Conservation (phyloP, 2,113 vertebrate species). For the Trinectes maculatus region DNA sequence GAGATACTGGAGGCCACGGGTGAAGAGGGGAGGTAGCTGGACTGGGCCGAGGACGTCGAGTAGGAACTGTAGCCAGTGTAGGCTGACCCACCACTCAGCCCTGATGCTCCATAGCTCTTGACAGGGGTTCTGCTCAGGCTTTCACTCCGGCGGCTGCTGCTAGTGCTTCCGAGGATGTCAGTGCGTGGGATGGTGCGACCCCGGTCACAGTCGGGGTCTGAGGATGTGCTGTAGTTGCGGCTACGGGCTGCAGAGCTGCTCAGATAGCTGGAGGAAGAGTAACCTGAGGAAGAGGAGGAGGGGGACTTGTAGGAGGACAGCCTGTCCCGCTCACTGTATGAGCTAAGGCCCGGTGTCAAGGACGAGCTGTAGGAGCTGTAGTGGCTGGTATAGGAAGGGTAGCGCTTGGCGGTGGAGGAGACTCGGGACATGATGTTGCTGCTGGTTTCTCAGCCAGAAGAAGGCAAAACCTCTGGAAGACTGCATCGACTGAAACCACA, state of each 20-base stretch:
- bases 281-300: constrained; percentile 72
- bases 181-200: constrained; percentile 85
- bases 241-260: constrained; percentile 76
- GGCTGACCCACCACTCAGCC: constrained; percentile 83
- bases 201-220: constrained; percentile 79
- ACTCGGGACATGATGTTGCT: constrained; percentile 92
- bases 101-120: constrained; percentile 71
- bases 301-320: constrained; percentile 75
- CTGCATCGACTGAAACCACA: constrained; percentile 87
- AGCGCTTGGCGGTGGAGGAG: constrained; percentile 94
- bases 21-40: constrained; percentile 84
- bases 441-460: constrained; percentile 82
- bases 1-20: constrained; percentile 69
- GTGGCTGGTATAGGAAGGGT: constrained; percentile 85
- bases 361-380: constrained; percentile 89
- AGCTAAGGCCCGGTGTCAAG: constrained; percentile 82
- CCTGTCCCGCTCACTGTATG: constrained; percentile 87
- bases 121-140: constrained; percentile 84
- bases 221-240: constrained; percentile 82
- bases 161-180: constrained; percentile 77
- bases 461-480: constrained; percentile 75
- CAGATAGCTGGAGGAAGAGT: constrained; percentile 84
- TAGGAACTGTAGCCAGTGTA: constrained; percentile 75
- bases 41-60: constrained; percentile 60
- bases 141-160: constrained; percentile 81